Base-by-base conservation (phyloP, 64 coral and sea anemone genomes). In the Montipora cactus region DNA sequence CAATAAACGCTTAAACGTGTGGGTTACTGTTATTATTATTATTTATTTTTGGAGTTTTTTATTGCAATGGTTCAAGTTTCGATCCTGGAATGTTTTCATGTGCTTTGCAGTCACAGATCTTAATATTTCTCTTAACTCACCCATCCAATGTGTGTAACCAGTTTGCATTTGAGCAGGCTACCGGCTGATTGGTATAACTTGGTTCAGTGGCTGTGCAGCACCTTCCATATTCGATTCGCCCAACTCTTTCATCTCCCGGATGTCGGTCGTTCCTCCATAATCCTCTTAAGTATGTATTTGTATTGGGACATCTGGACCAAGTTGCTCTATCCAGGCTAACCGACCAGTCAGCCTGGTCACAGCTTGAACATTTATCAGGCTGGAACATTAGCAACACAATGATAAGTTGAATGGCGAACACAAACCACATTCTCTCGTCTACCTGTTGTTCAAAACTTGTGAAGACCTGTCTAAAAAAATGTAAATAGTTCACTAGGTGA, bases 161-260 rank as follows among this genome's bases (percentile, higher is more conserved):
- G 57, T 82, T 62, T 15, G 79, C 79, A 62, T 64, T 82, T 62
- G 25, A 62, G 25, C 79, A 82, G 20, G 79, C 62, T 61, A 58
- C 53, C 66, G 79, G 55, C 12, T 82, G 20, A 44, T 62, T 59
- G 53, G 22, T 57, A 62, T 82, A 59, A 44, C 20, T 28, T 11
- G 55, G 53, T 16, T 44, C 55, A 13, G 11, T 37, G 58, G 53
- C 79, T 37, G 2, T 8, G 59, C 59, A 82, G 21, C 79, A 82
- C 57, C 21, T 82, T 82, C 79, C 79, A 14, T 64, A 14, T 13
- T 82, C 79, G 5, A 82, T 62, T 22, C 79, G 79, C 59, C 59
- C 59, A 64, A 80, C 78, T 80, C 78, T 80, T 55, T 80, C 78
- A 25, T 80, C 78, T 80, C 49, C 49, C 8, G 0, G 19, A 0